Evolutionary conservation across 2,797 vertebrate species (phyloP), one percentile per base, ranked within the genome.

Genomic region (Pteronotus mesoamericanus): DNA sequence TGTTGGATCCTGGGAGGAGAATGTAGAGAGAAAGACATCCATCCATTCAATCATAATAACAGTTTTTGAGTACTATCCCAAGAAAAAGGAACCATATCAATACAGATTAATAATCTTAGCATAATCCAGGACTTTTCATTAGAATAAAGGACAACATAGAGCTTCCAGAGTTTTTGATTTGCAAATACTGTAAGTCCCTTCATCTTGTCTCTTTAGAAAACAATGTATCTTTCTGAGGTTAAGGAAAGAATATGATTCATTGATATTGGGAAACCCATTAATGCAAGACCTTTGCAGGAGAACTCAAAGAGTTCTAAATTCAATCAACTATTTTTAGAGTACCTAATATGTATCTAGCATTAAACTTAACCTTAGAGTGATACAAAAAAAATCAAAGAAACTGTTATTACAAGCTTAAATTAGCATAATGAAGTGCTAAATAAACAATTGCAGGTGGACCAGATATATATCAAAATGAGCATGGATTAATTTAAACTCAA

Each of bases 401-500:
- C 83, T 80, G 21, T 96, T 69, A 69, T 37, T 55, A 64, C n/a
- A 88, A 57, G 21, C 2, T 80, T 96, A 37, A 66, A 51, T 59
- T 92, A 93, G 55, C 82, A 94, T 77, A 88, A 53, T 18, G 72
- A 18, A 91, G 46, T 86, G 55, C 51, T 84, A 34, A 21, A 90
- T 84, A 34, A 21, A 90, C 26, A 85, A 74, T 82, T 32, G 15
- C 34, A 68, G 72, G 80, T 48, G 78, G 24, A 78, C n/a, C 16
- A 82, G 34, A 86, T 71, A 75, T 51, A 72, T 51, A 83, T 82
- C 59, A 32, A 9, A 61, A 74, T 82, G 19, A 57, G 11, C 29
- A 55, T 51, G 48, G 4, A 89, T 93, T 92, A 77, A 75, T 68
- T 91, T 96, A 92, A 93, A 78, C 16, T 90, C 44, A 87, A 94